phyloP scores from a whole-genome alignment of 2,888 invertebrate genomes.

The Pocota personata region DNA sequence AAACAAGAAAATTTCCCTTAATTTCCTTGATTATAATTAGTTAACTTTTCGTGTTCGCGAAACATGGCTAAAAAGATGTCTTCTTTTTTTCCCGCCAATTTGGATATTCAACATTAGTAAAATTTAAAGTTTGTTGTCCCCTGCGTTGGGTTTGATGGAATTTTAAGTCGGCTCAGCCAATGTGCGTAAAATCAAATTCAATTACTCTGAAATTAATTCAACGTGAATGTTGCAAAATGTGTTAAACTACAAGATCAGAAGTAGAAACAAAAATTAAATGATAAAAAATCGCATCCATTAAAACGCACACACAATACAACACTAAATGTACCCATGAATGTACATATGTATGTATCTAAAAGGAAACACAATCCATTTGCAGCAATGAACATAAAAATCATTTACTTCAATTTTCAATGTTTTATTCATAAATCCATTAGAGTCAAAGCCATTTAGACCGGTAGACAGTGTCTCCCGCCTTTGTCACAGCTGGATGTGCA shows the following conservation, averaged over 20 bases:
- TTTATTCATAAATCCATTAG: slow-evolving; percentile 70
- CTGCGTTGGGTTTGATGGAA: not conserved
- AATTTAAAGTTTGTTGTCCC: not conserved
- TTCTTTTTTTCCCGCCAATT: no score
- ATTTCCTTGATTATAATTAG: slow-evolving; percentile 27
- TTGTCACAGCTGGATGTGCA: not conserved
- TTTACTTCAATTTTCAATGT: slow-evolving; percentile 64
- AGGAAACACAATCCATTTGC: slow-evolving; percentile 58
- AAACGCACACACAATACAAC: not conserved
- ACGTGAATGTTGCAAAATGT: not conserved
- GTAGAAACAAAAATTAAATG: not conserved
- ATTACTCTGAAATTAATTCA: slow-evolving; percentile 3
- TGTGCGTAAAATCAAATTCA: slow-evolving; percentile 23
- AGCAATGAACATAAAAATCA: slow-evolving; percentile 63
- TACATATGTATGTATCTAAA: not conserved
- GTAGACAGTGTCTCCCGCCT: not conserved
- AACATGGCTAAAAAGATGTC: not conserved
- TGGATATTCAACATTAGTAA: not conserved
- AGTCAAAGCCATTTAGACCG: slow-evolving; percentile 38
- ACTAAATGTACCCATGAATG: not conserved
- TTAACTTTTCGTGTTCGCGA: slow-evolving; percentile 1
- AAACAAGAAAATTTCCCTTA: slow-evolving; percentile 30
- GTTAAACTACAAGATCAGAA: not conserved
- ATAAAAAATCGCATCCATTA: slow-evolving; percentile 2
- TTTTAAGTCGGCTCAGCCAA: no score